phyloP scores from a whole-genome alignment of 2,888 invertebrate species.

The Cyclophora punctaria region DNA sequence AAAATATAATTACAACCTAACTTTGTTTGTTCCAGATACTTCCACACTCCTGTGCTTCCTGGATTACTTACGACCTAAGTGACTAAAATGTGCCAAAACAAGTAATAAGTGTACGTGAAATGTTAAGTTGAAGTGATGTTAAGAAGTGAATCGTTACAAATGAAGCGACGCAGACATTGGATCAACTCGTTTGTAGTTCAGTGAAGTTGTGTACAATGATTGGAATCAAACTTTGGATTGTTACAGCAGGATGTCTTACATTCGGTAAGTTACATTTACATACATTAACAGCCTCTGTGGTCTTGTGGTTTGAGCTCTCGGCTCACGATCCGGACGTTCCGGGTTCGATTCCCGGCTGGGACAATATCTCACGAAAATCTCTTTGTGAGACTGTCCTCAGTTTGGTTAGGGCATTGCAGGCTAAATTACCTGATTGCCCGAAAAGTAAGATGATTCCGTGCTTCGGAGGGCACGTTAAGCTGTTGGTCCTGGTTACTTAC shows the following conservation, averaged over 20 bases:
- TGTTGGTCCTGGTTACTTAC: no score
- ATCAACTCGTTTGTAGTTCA: slow-evolving; percentile 28
- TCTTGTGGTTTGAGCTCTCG: no score
- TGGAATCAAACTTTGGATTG: slow-evolving; percentile 29
- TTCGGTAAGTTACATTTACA: slow-evolving; percentile 32
- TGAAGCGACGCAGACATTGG: slow-evolving; percentile 56
- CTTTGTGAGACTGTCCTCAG: no score
- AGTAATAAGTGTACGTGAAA: slow-evolving; percentile 21
- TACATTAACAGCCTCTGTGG: no score
- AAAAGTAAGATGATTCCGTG: no score
- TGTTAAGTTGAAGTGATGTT: slow-evolving; percentile 35
- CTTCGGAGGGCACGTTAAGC: no score
- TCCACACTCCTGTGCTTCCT: background rate
- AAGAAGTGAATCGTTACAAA: slow-evolving; percentile 45
- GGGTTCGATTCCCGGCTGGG: no score
- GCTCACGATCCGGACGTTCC: no score
- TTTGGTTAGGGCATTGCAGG: no score
- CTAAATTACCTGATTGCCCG: no score
- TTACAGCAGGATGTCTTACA: slow-evolving; percentile 40
- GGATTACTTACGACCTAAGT: no score
- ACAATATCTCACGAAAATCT: no score
- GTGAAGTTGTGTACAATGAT: slow-evolving; percentile 42
- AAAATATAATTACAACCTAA: background rate
- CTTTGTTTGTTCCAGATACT: slow-evolving; percentile 18
- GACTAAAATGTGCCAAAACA: slow-evolving; percentile 1